Base-by-base conservation (phyloP, 2,888 invertebrate species). In the Amiota mariae region DNA sequence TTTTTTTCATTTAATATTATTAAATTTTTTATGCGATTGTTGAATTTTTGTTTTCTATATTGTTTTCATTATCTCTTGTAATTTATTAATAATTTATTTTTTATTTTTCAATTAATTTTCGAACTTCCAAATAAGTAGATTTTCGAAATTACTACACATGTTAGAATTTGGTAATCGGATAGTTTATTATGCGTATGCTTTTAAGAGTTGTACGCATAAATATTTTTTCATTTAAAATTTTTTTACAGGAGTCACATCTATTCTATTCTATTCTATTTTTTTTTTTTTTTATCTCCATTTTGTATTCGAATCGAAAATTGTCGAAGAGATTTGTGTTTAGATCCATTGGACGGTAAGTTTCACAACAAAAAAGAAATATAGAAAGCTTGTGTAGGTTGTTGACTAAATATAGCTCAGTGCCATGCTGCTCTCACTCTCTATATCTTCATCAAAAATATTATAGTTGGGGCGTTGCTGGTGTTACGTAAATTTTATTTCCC, bases 361-460 rank as follows among this genome's bases (percentile, higher is more conserved):
- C 36, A 78, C 82, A 84, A 78, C 84, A 82, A 83, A 80, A 84
- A 82, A 59, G 70, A 10, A 15, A 59, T 18, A 36, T 36, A 36
- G 36, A 36, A 36, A 36, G 77, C 73, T 82, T 82, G 79, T 86
- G 87, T 84, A 85, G 84, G 82, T 83, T 82, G 82, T 73, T 76
- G 76, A 79, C 82, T 85, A 86, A 85, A 85, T 82, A 82, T 85
- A 85, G 85, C 82, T 82, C 85, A 81, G 77, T 79, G 79, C 77
- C 78, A 77, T 76, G 81, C 78, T 63, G 72, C 56, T 51, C 72
- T 63, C 20, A 71, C 20, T 59, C 59, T 59, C 59, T 59, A 70
- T 54, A 47, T 61, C 61, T 56, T 9, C 20, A 36, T 36, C 36
- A 36, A 36, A 36, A 36, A 36, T 36, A 36, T 63, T 51, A 82